Conservation (phyloP, 2,797 vertebrate species). For the Heteromormyrus szaboi region DNA sequence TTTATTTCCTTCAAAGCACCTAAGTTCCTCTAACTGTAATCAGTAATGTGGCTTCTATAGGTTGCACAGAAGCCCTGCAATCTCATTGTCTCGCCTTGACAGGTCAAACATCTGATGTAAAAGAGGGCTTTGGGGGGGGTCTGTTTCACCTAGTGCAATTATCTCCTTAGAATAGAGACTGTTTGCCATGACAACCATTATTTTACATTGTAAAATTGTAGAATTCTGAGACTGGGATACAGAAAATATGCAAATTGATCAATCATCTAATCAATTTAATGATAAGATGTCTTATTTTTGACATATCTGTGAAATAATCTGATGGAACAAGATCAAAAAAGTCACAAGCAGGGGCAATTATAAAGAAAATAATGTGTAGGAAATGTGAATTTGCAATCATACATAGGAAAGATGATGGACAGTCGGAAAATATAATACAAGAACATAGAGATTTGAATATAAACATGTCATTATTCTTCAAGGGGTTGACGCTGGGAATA, state of each 20-base stretch:
- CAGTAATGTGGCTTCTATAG: neutral
- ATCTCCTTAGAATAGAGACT: neutral
- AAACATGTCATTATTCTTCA: constrained; percentile 4
- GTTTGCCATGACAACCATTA: neutral
- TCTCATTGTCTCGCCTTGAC: neutral
- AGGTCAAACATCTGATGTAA: neutral
- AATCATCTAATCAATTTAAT: neutral
- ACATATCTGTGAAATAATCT: neutral
- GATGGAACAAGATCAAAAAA: neutral
- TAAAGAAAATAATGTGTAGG: neutral
- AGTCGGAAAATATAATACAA: neutral
- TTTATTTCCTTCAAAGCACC: neutral
- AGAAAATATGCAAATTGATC: neutral
- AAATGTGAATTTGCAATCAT: neutral
- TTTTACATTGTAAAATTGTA: neutral
- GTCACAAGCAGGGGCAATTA: neutral
- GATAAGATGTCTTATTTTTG: neutral
- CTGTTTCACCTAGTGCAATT: neutral
- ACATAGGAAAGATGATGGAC: neutral
- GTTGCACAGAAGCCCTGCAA: neutral
- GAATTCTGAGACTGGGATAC: neutral
- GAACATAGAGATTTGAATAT: neutral
- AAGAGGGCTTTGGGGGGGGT: neutral
- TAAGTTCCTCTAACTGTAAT: neutral
- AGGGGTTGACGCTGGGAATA: neutral